phyloP scores from a whole-genome alignment of 1,140 invertebrate genomes.

The Cecropterus lyciades region DNA sequence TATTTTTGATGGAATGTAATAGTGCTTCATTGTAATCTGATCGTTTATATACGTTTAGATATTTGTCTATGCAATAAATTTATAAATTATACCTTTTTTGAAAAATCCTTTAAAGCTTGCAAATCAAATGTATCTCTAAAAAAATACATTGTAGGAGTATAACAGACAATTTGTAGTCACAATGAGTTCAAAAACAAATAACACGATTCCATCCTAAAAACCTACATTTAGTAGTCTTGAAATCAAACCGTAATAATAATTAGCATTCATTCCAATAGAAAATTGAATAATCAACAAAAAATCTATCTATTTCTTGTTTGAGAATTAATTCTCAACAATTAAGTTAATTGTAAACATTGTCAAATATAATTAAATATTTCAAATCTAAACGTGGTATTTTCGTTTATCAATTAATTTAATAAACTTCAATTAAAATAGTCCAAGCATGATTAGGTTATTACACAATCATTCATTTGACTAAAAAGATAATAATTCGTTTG shows the following conservation, averaged over 20 bases:
- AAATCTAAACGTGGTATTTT: not conserved
- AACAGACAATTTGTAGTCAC: no score
- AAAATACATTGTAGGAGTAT: no score
- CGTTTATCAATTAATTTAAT: not conserved
- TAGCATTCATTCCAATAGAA: not conserved
- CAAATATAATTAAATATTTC: not conserved
- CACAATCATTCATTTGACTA: not conserved
- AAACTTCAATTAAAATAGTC: not conserved
- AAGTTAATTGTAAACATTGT: not conserved
- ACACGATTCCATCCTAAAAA: no score
- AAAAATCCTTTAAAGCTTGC: no score
- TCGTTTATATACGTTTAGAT: no score
- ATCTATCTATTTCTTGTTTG: not conserved
- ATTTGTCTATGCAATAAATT: no score
- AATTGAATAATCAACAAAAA: not conserved
- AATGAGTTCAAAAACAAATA: no score
- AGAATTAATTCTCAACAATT: conserved; percentile 3
- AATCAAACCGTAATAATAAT: not conserved
- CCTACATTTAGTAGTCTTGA: no score
- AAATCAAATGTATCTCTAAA: no score
- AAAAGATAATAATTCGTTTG: not conserved
- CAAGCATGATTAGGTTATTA: not conserved
- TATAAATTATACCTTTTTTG: no score
- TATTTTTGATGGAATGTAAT: no score
- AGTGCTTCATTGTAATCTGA: no score